These are phyloP conservation scores for Sebastes elongatus DNA, from an alignment of 2,797 vertebrate genomes.

Conservation along the genomic window DNA sequence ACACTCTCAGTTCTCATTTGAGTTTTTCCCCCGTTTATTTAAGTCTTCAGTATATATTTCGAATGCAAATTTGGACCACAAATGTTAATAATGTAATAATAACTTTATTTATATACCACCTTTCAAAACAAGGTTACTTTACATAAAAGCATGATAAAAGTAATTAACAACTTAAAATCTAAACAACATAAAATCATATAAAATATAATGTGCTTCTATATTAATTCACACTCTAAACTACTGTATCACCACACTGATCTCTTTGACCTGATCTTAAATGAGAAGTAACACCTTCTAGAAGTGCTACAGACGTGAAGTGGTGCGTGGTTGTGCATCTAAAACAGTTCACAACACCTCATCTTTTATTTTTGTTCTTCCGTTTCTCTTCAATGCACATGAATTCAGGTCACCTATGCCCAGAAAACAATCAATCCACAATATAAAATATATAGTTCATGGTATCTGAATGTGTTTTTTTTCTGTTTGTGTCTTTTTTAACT, in stretches of 20 bases:
- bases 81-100: neutral
- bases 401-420: neutral
- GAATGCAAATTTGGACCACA: neutral
- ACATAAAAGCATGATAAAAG: too few species aligned
- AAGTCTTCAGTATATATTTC: neutral
- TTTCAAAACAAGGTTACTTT: too few species aligned
- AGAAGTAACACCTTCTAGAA: neutral
- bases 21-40: neutral
- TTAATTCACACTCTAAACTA: neutral
- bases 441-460: neutral
- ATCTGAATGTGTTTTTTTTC: too few species aligned
- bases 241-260: neutral
- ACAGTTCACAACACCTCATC: neutral
- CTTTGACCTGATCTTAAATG: neutral
- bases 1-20: neutral
- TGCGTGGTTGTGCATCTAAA: neutral
- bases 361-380: conserved; percentile 1
- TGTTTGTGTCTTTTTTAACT: neutral
- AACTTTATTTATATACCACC: too few species aligned
- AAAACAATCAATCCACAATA: neutral
- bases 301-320: neutral
- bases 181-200: too few species aligned
- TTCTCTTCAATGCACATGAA: neutral
- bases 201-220: neutral
- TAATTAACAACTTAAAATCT: too few species aligned